phyloP scores from a whole-genome alignment of 1,140 invertebrate species.

The Cydia splendana region DNA sequence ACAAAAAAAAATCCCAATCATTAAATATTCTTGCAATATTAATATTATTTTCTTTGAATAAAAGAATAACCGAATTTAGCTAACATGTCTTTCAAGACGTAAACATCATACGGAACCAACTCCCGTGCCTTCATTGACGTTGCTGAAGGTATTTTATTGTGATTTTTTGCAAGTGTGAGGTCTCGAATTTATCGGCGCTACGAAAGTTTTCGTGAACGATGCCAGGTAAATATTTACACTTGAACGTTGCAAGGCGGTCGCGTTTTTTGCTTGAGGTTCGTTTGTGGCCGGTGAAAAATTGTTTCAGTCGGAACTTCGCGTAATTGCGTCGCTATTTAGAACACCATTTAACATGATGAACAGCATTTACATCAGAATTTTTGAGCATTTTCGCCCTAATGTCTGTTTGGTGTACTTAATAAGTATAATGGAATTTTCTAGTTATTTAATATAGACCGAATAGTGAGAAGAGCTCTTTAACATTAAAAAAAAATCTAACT shows the following conservation, averaged over 20 bases:
- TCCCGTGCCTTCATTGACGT: constrained; percentile 36
- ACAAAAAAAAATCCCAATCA: background rate
- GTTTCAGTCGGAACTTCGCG: constrained; percentile 51
- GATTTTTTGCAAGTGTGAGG: constrained; percentile 55
- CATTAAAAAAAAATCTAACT: no score
- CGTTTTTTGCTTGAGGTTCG: constrained; percentile 55
- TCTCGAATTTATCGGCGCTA: constrained; percentile 57
- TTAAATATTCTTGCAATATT: background rate
- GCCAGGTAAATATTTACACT: constrained; percentile 68
- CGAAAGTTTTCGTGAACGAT: constrained; percentile 60
- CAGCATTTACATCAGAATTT: constrained; percentile 21
- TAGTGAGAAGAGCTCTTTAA: no score
- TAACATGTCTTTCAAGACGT: background rate
- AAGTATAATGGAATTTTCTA: no score
- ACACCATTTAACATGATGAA: constrained; percentile 40
- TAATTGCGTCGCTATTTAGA: constrained; percentile 27
- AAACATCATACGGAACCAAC: constrained; percentile 5
- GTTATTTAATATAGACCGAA: no score
- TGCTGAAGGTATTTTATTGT: constrained; percentile 42
- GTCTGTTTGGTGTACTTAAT: background rate
- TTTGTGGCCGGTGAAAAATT: constrained; percentile 55
- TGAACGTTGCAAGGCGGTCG: constrained; percentile 58
- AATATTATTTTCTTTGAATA: background rate
- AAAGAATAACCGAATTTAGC: background rate
- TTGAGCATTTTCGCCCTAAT: background rate